These are phyloP conservation scores for Eolophus roseicapilla DNA, from an alignment of 2,113 vertebrate species.

Conservation along the genomic window DNA sequence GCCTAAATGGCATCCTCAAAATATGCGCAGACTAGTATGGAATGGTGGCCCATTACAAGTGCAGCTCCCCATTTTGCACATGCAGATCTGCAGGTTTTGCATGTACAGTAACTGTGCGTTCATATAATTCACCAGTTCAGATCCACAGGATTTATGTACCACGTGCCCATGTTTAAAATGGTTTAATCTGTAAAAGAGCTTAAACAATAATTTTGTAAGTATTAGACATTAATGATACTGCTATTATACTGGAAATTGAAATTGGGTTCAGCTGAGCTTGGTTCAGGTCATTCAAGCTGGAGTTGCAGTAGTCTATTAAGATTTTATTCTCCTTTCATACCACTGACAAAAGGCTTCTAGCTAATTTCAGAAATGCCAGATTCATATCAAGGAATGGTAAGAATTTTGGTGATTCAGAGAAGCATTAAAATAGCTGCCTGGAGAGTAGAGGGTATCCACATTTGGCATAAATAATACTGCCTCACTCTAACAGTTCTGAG, in stretches of 20 bases:
- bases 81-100: neutral
- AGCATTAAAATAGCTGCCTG: slow-evolving; percentile 50
- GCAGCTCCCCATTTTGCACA: neutral
- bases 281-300: slow-evolving; percentile 37
- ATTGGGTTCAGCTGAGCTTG: slow-evolving; percentile 22
- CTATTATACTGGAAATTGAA: slow-evolving; percentile 25
- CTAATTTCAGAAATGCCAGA: slow-evolving; percentile 58
- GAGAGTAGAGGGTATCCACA: slow-evolving; percentile 23
- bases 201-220: slow-evolving; percentile 48
- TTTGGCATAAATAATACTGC: neutral
- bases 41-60: neutral
- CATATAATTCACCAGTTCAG: neutral
- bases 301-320: slow-evolving; percentile 47
- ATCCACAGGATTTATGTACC: neutral
- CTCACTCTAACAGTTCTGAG: neutral
- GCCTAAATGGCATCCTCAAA: neutral
- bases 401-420: slow-evolving; percentile 62
- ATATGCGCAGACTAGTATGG: neutral
- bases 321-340: slow-evolving; percentile 35
- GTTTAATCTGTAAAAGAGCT: slow-evolving; percentile 26
- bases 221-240: slow-evolving; percentile 40
- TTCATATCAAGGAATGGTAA: slow-evolving; percentile 55
- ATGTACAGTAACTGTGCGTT: neutral
- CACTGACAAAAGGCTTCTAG: slow-evolving; percentile 50
- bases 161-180: neutral